These are phyloP conservation scores for Suricata suricatta DNA, from an alignment of 2,113 vertebrate genomes.

Conservation along the genomic window DNA sequence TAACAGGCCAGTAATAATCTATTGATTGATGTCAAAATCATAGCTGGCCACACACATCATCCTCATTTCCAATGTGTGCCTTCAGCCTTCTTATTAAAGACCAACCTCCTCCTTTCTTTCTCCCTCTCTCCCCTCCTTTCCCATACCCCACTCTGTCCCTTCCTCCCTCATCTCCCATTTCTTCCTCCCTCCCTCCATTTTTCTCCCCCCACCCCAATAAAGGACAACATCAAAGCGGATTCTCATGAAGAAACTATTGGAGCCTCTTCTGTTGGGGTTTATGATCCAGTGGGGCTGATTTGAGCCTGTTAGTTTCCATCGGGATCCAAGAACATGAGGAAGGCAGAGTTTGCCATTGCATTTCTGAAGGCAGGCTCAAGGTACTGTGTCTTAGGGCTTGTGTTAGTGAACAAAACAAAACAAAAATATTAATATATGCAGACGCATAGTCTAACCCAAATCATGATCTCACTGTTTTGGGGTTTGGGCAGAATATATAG, in stretches of 20 bases:
- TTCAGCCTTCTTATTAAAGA: not conserved
- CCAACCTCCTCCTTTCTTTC: too few species aligned
- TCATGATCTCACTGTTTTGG: not conserved
- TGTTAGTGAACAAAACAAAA: not conserved
- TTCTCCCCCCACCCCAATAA: not conserved
- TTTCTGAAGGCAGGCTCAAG: not conserved
- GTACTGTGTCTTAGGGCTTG: not conserved
- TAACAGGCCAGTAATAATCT: not conserved
- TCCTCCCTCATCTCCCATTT: not conserved
- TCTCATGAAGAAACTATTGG: not conserved
- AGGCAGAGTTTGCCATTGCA: not conserved
- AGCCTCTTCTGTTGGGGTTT: not conserved
- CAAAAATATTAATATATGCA: not conserved
- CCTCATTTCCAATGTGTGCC: not conserved
- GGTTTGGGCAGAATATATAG: not conserved
- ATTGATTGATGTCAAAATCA: not conserved
- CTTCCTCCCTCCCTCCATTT: not conserved
- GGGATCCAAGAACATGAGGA: not conserved
- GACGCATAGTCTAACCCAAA: not conserved
- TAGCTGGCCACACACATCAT: not conserved
- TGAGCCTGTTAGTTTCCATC: not conserved
- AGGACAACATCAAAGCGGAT: not conserved
- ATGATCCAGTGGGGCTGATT: not conserved
- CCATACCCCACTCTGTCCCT: rapidly evolving
- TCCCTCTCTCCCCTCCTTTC: rapidly evolving